A percentile compares a stretch with the other conserved stretches of the same genome.
Evolutionary conservation across 1,140 invertebrate genomes (phyloP).

Genomic region (Danaus melanippus): DNA sequence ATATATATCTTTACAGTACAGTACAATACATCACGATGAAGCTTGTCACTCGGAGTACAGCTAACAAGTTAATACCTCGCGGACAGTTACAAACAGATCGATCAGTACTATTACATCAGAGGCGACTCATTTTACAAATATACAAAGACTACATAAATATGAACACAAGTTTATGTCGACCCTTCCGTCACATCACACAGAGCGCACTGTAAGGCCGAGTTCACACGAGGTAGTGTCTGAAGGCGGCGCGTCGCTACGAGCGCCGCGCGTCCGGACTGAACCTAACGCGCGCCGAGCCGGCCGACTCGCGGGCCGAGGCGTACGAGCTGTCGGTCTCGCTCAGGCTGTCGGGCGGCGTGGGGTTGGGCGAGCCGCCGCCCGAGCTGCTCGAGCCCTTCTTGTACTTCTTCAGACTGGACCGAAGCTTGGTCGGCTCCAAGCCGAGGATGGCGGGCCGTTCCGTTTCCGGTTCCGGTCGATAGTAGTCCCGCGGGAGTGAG

Average conservation of each 20-base stretch:
- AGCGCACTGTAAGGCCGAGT: not conserved
- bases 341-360: slow-evolving; percentile 86
- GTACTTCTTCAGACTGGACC: slow-evolving; percentile 83
- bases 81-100: not conserved
- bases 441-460: slow-evolving; percentile 83
- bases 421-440: slow-evolving; percentile 74
- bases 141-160: slow-evolving; percentile 14
- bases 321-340: slow-evolving; percentile 87
- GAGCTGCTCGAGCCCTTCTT: slow-evolving; percentile 65
- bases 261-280: slow-evolving; percentile 79
- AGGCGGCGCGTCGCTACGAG: slow-evolving; percentile 68
- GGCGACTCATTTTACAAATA: slow-evolving; percentile 10
- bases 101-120: slow-evolving; percentile 1
- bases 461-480: slow-evolving; percentile 74
- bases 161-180: slow-evolving; percentile 12
- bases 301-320: slow-evolving; percentile 83
- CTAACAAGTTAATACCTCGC: too few relatives aligned
- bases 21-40: too few relatives aligned
- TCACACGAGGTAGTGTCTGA: slow-evolving; percentile 70
- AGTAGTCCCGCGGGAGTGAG: slow-evolving; percentile 54
- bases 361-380: slow-evolving; percentile 83
- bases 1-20: too few relatives aligned
- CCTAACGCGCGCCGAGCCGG: slow-evolving; percentile 36
- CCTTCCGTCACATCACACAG: slow-evolving; percentile 1
- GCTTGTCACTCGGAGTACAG: too few relatives aligned